A percentile compares a stretch with the other conserved stretches of the same genome.
Conservation (phyloP, 2,113 vertebrate species). For the Heterocephalus glaber region DNA sequence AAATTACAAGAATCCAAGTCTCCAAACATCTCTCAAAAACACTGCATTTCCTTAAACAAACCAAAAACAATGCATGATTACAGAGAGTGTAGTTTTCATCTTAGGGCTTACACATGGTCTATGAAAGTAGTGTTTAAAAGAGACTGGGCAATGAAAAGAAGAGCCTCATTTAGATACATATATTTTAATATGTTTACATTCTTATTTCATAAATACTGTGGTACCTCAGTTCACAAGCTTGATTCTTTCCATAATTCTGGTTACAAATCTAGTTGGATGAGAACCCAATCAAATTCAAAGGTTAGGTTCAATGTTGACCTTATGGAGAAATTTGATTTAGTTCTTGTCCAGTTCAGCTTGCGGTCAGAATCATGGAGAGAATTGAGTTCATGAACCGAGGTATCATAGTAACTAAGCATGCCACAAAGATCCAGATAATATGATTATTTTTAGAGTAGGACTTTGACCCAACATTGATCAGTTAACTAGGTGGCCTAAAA, state of each 20-base stretch:
- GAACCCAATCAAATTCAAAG: neutral
- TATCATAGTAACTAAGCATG: neutral
- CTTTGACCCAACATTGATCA: neutral
- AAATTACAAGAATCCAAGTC: neutral
- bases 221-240: neutral
- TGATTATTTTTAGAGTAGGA: neutral
- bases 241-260: neutral
- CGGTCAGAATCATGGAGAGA: neutral
- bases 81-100: neutral
- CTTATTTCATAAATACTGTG: neutral
- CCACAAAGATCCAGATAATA: neutral
- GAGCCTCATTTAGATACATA: neutral
- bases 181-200: neutral
- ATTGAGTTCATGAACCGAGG: neutral
- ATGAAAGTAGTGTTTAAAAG: neutral
- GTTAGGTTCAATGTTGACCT: neutral
- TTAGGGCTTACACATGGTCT: neutral
- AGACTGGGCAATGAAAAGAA: neutral
- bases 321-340: neutral
- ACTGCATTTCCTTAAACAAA: neutral
- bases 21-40: neutral
- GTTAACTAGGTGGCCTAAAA: neutral
- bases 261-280: neutral
- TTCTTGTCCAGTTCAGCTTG: neutral
- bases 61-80: neutral